Percentiles rank a stretch among this genome's conserved stretches.
Evolutionary conservation across 2,113 vertebrate species (phyloP).

Genomic region (Nannospalax galili): DNA sequence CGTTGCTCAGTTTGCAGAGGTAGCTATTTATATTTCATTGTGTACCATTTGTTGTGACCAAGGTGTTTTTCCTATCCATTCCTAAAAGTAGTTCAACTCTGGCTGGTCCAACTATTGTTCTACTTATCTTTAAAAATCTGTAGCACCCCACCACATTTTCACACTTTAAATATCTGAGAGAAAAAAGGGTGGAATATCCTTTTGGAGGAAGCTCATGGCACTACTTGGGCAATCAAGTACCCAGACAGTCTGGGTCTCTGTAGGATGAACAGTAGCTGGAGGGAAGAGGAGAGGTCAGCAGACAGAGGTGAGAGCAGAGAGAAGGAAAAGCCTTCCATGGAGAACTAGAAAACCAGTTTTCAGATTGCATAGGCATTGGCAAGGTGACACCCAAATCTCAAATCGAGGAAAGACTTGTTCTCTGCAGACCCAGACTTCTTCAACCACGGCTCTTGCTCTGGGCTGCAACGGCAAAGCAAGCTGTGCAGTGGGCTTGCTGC

Average conservation of each 20-base stretch:
- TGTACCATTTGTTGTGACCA: not conserved
- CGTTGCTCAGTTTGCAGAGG: constrained; percentile 48
- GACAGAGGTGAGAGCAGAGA: constrained; percentile 3
- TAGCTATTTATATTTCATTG: constrained; percentile 39
- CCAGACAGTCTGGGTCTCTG: not conserved
- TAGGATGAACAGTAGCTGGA: not conserved
- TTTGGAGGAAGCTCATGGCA: constrained; percentile 18
- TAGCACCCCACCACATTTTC: not conserved
- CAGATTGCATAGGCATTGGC: not conserved
- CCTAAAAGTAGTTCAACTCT: constrained; percentile 14
- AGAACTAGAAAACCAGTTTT: constrained; percentile 10
- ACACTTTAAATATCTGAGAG: not conserved
- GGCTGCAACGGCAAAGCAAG: not conserved
- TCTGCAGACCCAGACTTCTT: not conserved
- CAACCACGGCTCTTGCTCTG: not conserved
- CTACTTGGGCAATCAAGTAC: not conserved
- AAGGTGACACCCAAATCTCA: not conserved
- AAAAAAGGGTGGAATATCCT: not conserved
- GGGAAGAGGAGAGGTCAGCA: not conserved
- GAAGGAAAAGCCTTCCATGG: not conserved
- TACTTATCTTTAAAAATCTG: constrained; percentile 27
- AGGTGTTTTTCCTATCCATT: not conserved
- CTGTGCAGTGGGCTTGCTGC: not conserved
- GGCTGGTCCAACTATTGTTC: constrained; percentile 9
- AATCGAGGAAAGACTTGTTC: constrained; percentile 33